Conservation (phyloP, 1,140 invertebrate species). For the Lasioglossum baleicum region DNA sequence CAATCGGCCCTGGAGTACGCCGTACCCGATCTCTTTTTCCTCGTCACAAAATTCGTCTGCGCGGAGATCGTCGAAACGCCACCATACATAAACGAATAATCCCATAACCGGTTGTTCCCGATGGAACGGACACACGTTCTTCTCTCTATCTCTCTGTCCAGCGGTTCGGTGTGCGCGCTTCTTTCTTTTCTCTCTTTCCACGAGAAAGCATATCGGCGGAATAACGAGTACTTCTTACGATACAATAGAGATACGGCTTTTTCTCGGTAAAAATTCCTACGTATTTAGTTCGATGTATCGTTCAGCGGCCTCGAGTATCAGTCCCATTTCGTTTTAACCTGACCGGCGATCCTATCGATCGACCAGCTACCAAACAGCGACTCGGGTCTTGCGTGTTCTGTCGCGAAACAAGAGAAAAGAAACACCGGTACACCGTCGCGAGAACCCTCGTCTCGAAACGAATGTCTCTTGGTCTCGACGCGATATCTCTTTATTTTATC, state of each 20-base stretch:
- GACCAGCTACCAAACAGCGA: no score
- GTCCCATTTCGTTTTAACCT: no score
- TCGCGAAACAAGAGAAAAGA: not conserved
- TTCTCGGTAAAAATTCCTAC: conserved; percentile 44
- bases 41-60: not conserved
- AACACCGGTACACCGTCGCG: not conserved
- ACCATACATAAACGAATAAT: not conserved
- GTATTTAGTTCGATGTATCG: conserved; percentile 49
- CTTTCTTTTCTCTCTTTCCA: not conserved
- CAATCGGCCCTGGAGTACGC: not conserved
- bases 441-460: no score
- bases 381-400: no score
- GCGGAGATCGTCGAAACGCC: no score
- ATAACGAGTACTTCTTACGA: conserved; percentile 17
- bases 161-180: not conserved
- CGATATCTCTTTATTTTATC: no score
- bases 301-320: conserved; percentile 1
- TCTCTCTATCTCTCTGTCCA: no score
- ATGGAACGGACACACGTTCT: no score
- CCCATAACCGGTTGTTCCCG: no score
- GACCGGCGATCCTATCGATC: no score
- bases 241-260: conserved; percentile 10
- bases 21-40: not conserved
- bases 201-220: not conserved
- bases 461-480: no score